Evolutionary conservation across 2,113 vertebrate genomes (phyloP), one percentile per base, ranked within the genome.

Genomic region (Solea solea): DNA sequence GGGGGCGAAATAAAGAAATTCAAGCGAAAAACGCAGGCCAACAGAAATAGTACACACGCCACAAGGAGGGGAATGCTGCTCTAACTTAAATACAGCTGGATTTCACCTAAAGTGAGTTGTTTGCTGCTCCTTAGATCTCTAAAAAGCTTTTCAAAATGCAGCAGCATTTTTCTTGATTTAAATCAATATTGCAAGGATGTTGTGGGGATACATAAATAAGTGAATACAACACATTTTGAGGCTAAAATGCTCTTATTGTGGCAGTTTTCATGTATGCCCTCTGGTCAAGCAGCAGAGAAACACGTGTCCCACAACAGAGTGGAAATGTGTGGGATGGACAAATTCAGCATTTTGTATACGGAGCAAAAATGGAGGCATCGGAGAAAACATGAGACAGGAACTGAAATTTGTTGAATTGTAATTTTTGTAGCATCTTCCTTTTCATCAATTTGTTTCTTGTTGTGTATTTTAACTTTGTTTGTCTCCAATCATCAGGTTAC

Each of bases 171-270:
- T 65, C 64, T 76, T 65, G 61, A 82, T 66, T 58, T 74, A 77
- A 21, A 83, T 93, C 85, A 91, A 91, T 93, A 91, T 88, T 93
- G 89, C 84, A 91, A 62, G 72, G 74, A 69, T 85, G 85, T 83
- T 84, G 65, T 77, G 70, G 65, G 64, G 80, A 80, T 77, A 69
- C 84, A 91, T 88, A 90, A 89, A 88, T 90, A 86, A 83, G 56
- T 64, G 66, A 71, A 82, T 76, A 83, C 76, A 82, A 84, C 72
- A 86, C 80, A 85, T 89, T 85, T 88, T 9, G 12, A 69, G 75
- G 69, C 71, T 78, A 69, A 86, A 92, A 92, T 90, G 87, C 84
- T 80, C 80, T 91, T 92, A 91, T 90, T 80, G 87, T 72, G 75
- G 60, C 69, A 60, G 67, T 76, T 81, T 69, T 27, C 82, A 62